Conservation (phyloP, 2,888 invertebrate species). For the Meta bourneti region DNA sequence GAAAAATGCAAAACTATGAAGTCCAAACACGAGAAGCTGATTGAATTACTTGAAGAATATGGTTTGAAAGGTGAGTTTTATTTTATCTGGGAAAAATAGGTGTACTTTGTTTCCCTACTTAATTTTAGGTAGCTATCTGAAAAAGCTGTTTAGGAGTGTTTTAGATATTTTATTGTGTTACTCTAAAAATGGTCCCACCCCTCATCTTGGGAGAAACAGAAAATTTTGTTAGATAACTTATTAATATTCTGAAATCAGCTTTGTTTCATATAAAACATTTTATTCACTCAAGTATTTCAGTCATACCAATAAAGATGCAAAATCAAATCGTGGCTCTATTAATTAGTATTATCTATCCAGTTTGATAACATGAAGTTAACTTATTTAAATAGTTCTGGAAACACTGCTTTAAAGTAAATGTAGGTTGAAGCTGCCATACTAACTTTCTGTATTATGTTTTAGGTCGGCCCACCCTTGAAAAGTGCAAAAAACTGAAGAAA, state of each 20-base stretch:
- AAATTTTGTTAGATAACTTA: too few relatives aligned
- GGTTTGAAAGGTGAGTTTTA: conserved; percentile 64
- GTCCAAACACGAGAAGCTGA: conserved; percentile 57
- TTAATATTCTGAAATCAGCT: too few relatives aligned
- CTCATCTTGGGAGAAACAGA: too few relatives aligned
- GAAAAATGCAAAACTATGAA: conserved; percentile 57
- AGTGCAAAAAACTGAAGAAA: conserved; percentile 67
- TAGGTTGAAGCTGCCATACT: too few relatives aligned
- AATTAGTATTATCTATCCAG: too few relatives aligned
- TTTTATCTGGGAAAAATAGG: background rate
- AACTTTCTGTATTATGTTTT: background rate
- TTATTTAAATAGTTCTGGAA: too few relatives aligned
- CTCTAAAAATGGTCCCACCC: too few relatives aligned
- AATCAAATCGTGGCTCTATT: too few relatives aligned
- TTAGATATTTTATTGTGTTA: background rate
- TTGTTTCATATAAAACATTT: background rate
- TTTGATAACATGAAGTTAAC: too few relatives aligned
- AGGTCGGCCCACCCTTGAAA: conserved; percentile 70
- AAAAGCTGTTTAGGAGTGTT: background rate
- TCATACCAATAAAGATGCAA: too few relatives aligned
- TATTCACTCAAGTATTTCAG: background rate
- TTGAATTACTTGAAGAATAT: conserved; percentile 43
- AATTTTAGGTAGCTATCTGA: background rate
- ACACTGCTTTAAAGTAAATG: too few relatives aligned
- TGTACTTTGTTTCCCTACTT: background rate